These are phyloP conservation scores for Acromyrmex heyeri DNA, from an alignment of 1,140 invertebrate genomes.

Conservation along the genomic window DNA sequence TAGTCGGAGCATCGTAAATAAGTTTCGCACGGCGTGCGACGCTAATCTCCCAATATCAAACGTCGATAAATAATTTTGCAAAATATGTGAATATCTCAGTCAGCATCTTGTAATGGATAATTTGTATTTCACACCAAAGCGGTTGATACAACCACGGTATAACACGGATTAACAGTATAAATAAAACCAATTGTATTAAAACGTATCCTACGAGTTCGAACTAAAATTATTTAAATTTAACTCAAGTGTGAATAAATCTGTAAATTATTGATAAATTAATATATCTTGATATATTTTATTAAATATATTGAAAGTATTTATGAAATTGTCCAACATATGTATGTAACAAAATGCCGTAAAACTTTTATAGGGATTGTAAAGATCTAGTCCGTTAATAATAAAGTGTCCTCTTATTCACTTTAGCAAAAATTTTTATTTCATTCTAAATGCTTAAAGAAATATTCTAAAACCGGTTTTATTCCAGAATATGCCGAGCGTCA, in stretches of 20 bases:
- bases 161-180: background rate
- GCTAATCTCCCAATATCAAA: slow-evolving; percentile 12
- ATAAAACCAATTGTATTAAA: background rate
- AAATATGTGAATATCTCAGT: background rate
- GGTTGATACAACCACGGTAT: background rate
- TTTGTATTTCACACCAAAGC: background rate
- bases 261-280: background rate
- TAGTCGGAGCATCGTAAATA: slow-evolving; percentile 39
- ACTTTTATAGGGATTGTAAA: background rate
- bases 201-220: background rate
- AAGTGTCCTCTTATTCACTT: background rate
- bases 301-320: background rate
- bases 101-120: background rate
- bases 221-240: background rate
- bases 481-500: background rate
- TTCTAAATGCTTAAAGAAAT: background rate
- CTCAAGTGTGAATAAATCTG: background rate
- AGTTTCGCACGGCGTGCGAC: slow-evolving; percentile 17
- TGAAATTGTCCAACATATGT: background rate
- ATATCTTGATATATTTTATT: background rate
- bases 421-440: slow-evolving; percentile 1
- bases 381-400: slow-evolving; percentile 21
- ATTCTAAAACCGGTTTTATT: slow-evolving; percentile 10
- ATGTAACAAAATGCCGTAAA: background rate
- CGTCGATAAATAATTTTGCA: slow-evolving; percentile 46